Percentiles rank a stretch among this genome's conserved stretches.
Conservation (phyloP, 2,113 vertebrate species). For the Salvelinus sp. region DNA sequence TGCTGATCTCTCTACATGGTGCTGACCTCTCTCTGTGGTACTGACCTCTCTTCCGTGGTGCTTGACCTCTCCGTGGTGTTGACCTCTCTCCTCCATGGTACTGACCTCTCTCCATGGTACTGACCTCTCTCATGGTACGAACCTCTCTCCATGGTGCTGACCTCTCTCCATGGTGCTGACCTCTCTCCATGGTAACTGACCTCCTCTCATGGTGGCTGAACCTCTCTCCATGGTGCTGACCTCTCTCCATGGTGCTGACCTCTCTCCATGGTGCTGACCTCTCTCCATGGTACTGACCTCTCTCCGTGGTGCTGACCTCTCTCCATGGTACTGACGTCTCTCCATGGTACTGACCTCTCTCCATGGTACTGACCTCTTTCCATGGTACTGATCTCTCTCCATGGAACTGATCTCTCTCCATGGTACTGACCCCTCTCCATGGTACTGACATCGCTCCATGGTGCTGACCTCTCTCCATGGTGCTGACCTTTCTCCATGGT, state of each 20-base stretch:
- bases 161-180: slow-evolving; percentile 6
- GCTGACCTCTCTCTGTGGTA: slow-evolving; percentile 7
- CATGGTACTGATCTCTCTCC: slow-evolving; percentile 9
- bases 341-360: slow-evolving; percentile 15
- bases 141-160: slow-evolving; percentile 10
- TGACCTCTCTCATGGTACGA: slow-evolving; percentile 3
- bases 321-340: slow-evolving; percentile 10
- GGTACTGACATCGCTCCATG: slow-evolving; percentile 7
- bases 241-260: slow-evolving; percentile 8
- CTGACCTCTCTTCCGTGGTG: too few relatives aligned
- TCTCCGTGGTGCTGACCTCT: slow-evolving; percentile 10
- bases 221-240: slow-evolving; percentile 3
- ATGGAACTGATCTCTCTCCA: slow-evolving; percentile 7
- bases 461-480: slow-evolving; percentile 6
- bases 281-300: slow-evolving; percentile 13
- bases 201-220: too few relatives aligned
- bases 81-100: neutral
- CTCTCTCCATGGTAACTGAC: slow-evolving; percentile 14
- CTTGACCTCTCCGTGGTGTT: slow-evolving; percentile 23
- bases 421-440: slow-evolving; percentile 8
- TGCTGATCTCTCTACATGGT: slow-evolving; percentile 6
- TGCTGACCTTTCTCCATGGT: slow-evolving; percentile 2
- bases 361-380: slow-evolving; percentile 12
- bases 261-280: slow-evolving; percentile 9
- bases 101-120: too few relatives aligned